Percentiles rank a stretch among this genome's conserved stretches.
phyloP scores from a whole-genome alignment of 2,888 invertebrate species.

The Lasioglossum zephyrum region DNA sequence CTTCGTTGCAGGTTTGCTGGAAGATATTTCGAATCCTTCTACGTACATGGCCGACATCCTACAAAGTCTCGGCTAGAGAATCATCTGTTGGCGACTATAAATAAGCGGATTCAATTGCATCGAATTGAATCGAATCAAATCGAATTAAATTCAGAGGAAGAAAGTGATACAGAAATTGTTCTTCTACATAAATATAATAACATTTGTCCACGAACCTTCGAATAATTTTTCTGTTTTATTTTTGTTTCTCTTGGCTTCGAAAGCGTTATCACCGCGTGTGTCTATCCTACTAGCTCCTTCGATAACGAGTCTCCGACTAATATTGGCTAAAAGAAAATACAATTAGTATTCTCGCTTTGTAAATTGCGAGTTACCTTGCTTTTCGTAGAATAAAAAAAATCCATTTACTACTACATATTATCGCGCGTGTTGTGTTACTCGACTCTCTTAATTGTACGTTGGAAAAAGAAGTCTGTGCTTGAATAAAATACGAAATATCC shows the following conservation, averaged over 20 bases:
- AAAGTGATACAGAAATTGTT: neutral
- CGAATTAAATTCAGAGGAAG: neutral
- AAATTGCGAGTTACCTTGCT: conserved; percentile 36
- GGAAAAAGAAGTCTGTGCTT: conserved; percentile 76
- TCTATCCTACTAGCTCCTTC: conserved; percentile 4
- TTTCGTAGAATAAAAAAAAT: conserved; percentile 28
- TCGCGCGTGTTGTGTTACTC: conserved; percentile 50
- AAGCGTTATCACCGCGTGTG: neutral
- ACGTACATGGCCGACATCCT: conserved; percentile 86
- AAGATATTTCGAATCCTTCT: conserved; percentile 89
- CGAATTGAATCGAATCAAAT: neutral
- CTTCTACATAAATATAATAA: conserved; percentile 23
- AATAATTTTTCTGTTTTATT: conserved; percentile 23
- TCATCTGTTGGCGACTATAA: conserved; percentile 15
- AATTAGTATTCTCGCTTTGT: conserved; percentile 38
- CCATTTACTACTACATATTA: conserved; percentile 29
- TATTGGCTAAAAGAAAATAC: conserved; percentile 19
- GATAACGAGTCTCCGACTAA: neutral
- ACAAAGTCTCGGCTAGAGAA: conserved; percentile 81
- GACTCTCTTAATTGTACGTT: conserved; percentile 55
- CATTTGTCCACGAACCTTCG: neutral
- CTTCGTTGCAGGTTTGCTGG: conserved; percentile 86
- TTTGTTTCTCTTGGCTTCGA: conserved; percentile 12
- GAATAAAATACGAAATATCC: conserved; percentile 66
- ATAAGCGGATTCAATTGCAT: neutral